Base-by-base conservation (phyloP, 1,140 invertebrate genomes). In the Patella vulgata region DNA sequence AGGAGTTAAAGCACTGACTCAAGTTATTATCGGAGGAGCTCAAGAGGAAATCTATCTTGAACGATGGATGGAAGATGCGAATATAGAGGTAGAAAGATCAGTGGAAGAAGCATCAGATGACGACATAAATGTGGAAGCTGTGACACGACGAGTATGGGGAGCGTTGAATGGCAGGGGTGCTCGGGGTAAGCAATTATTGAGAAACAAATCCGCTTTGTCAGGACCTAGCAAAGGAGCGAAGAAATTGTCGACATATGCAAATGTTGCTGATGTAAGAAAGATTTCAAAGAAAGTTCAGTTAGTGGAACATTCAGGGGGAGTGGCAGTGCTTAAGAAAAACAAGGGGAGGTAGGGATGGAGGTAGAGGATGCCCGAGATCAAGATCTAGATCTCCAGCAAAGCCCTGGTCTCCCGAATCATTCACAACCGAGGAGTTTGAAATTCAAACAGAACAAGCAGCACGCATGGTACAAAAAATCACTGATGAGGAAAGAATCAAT, bases 11-110 rank as follows among this genome's bases (percentile, higher is more conserved):
- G 30, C 73, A 11, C 63, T 81, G 2, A 67, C 70, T 1, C 56
- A 76, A 40, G 70, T 77, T 12, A 78, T 81, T n/a, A 63, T 77
- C 12, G 77, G 77, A 28, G 79, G 79, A 11, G 77, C 73, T 6
- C 67, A 74, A 40, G 77, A 81, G 59, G 79, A 81, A 40, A 61
- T 81, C 47, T 76, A 74, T 9, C 63, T 81, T 12, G 68, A 77
- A 55, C 66, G 71, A 52, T 70, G 73, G 59, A 74, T 78, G 74
- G 66, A 48, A 2, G 74, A 79, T 33, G 73, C 78, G 5, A 62
- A 79, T 44, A 57, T 66, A 44, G 73, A 74, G 53, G 63, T 77
- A 12, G 39, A 71, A 40, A 50, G 52, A 14, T 72, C 73, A 58
- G 30, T 63, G 23, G 39, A 56, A 3, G 46, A 30, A 0, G 65